A percentile compares a stretch with the other conserved stretches of the same genome.
Evolutionary conservation across 1,140 invertebrate genomes (phyloP).

Genomic region (Aporrectodea caliginosa): DNA sequence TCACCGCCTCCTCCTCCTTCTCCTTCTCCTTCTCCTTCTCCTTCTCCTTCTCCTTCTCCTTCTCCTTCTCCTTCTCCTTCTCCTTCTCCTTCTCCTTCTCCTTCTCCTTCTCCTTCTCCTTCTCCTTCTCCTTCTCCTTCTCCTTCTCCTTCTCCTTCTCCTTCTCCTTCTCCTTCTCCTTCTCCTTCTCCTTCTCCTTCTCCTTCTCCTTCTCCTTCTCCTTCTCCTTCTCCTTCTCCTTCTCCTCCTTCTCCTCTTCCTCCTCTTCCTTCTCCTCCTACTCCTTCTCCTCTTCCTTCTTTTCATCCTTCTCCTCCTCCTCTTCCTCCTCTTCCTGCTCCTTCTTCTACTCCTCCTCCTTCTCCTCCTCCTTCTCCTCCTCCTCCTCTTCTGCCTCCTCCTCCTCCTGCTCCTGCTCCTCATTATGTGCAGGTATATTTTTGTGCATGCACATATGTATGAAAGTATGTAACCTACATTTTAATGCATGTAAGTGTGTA

Average conservation of each 20-base stretch:
- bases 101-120: conserved; percentile 13
- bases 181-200: not conserved
- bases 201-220: not conserved
- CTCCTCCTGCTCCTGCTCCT: too few relatives aligned
- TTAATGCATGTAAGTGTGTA: too few relatives aligned
- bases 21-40: not conserved
- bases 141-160: conserved; percentile 1
- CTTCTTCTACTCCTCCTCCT: too few relatives aligned
- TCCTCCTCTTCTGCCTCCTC: too few relatives aligned
- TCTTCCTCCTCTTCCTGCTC: too few relatives aligned
- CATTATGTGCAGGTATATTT: too few relatives aligned
- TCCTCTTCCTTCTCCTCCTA: not conserved
- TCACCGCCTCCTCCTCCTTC: not conserved
- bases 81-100: conserved; percentile 2
- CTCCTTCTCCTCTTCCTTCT: not conserved
- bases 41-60: conserved; percentile 2
- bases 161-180: not conserved
- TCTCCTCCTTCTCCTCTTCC: conserved; percentile 9
- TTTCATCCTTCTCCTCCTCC: too few relatives aligned
- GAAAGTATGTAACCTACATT: too few relatives aligned
- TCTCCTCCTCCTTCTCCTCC: too few relatives aligned
- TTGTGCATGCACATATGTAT: too few relatives aligned
- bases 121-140: conserved; percentile 4
- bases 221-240: not conserved
- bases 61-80: not conserved